These are phyloP conservation scores for Tipula helvola DNA, from an alignment of 2,888 invertebrate genomes.

Conservation along the genomic window DNA sequence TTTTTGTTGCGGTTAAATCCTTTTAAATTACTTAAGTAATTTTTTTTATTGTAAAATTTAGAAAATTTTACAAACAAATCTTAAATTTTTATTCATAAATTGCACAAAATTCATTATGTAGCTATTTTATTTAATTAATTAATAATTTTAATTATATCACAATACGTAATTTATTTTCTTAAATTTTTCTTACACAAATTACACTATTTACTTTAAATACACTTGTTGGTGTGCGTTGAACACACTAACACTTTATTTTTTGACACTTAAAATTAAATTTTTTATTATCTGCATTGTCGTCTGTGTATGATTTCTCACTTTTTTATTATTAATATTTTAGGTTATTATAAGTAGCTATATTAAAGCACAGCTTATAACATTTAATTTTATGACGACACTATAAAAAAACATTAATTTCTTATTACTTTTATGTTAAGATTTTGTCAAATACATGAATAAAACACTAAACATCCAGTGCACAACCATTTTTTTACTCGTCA, in stretches of 20 bases:
- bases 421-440: background rate
- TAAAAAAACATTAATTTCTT: background rate
- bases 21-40: background rate
- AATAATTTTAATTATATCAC: background rate
- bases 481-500: background rate
- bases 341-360: background rate
- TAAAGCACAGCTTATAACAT: background rate
- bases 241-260: background rate
- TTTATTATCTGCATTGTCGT: slow-evolving; percentile 4
- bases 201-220: background rate
- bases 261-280: background rate
- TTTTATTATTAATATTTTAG: background rate
- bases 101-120: background rate
- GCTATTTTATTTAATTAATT: background rate
- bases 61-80: background rate
- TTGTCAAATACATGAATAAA: background rate
- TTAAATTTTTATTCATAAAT: background rate
- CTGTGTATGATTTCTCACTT: background rate
- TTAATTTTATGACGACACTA: background rate
- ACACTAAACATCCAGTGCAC: background rate
- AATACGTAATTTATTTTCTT: background rate
- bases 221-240: background rate
- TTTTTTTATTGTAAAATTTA: background rate
- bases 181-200: background rate
- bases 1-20: background rate